Conservation (phyloP, 2,888 invertebrate species). For the Pemphredon lugubris region DNA sequence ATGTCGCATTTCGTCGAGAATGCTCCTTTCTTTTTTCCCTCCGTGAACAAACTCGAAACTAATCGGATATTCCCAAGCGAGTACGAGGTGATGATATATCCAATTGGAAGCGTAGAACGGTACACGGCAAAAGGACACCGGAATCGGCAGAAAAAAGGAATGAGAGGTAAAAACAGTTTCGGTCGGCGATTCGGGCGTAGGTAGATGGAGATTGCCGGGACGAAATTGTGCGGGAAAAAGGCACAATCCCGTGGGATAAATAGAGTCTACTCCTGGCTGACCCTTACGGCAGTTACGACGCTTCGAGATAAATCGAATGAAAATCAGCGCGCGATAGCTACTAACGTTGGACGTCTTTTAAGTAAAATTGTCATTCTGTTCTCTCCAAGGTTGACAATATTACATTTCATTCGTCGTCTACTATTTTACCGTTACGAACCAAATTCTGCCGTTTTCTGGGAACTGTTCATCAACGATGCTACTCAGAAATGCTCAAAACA, state of each 20-base stretch:
- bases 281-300: slow-evolving; percentile 45
- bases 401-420: background rate
- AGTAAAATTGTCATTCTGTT: slow-evolving; percentile 17
- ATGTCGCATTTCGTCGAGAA: background rate
- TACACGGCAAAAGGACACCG: slow-evolving; percentile 1
- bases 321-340: slow-evolving; percentile 48
- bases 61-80: slow-evolving; percentile 3
- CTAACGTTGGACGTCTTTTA: slow-evolving; percentile 34
- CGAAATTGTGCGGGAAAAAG: slow-evolving; percentile 57
- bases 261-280: slow-evolving; percentile 56
- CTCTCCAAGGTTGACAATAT: background rate
- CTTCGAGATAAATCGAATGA: slow-evolving; percentile 57
- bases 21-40: too few species aligned
- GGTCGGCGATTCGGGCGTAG: slow-evolving; percentile 32
- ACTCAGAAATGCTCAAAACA: too few species aligned
- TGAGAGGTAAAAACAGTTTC: slow-evolving; percentile 31
- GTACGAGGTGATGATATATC: slow-evolving; percentile 2
- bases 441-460: background rate
- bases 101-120: slow-evolving; percentile 3
- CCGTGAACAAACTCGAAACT: background rate
- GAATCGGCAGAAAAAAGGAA: slow-evolving; percentile 5
- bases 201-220: slow-evolving; percentile 58
- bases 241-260: slow-evolving; percentile 62
- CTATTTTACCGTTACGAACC: slow-evolving; percentile 9
- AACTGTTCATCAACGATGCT: too few species aligned